Evolutionary conservation across 1,140 invertebrate species (phyloP), one percentile per base, ranked within the genome.

Genomic region (Ericerus pela): DNA sequence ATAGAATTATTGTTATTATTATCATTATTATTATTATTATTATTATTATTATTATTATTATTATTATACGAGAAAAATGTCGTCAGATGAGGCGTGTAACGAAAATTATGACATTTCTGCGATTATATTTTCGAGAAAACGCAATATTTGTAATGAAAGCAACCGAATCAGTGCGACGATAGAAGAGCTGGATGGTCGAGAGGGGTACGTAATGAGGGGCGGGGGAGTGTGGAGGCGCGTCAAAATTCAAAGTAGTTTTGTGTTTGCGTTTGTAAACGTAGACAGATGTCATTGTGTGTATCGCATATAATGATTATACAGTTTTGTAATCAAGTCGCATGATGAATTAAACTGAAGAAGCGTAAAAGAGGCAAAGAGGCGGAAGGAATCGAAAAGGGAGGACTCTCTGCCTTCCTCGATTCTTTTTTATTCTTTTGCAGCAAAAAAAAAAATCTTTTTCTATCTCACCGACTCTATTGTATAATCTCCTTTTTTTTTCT

Each of bases 221-320:
- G 41, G 22, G 41, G 26, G 26, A 47, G n/a, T n/a, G n/a, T n/a
- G n/a, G n/a, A n/a, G 16, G 16, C 10, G 41, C 26, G 41, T 47
- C 41, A 47, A 47, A 47, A 47, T 47, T 47, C 41, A 47, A 47
- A 47, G 16, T 16, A 47, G 41, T 47, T 47, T 47, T 47, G 41
- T 47, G 16, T 47, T 47, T 47, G 41, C 41, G 41, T 47, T 47
- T 10, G 16, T 47, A 47, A 47, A 47, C n/a, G 41, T 47, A 47
- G 41, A 47, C 41, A 47, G 41, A 47, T 47, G 41, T 47, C 41
- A 47, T 47, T 47, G 41, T 47, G 41, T 47, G 20, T 47, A 47
- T 47, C 41, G 41, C 26, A 47, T 47, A 47, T 47, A 47, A 47
- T 47, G 41, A 47, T 47, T 47, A 47, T 47, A 47, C 41, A 47